Conservation (phyloP, 1,140 invertebrate genomes). For the Drosophila biarmipes region DNA sequence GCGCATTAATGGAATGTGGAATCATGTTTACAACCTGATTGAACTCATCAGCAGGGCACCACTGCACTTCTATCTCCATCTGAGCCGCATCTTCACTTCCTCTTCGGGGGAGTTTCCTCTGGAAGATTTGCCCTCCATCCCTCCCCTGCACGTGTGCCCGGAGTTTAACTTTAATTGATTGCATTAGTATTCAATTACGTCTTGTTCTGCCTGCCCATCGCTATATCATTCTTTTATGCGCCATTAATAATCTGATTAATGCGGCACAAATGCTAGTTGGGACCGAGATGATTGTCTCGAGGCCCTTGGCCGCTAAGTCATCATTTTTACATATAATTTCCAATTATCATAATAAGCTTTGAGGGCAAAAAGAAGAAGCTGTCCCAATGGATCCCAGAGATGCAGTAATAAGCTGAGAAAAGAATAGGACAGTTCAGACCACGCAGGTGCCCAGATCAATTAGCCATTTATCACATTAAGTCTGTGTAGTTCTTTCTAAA, state of each 20-base stretch:
- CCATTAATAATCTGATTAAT: constrained; percentile 67
- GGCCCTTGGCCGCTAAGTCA: constrained; percentile 26
- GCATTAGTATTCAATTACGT: constrained; percentile 73
- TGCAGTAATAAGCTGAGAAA: constrained; percentile 12
- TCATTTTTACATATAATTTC: constrained; percentile 52
- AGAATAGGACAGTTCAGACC: not conserved
- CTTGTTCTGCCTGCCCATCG: not conserved
- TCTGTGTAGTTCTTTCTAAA: not conserved
- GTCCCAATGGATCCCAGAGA: constrained; percentile 23
- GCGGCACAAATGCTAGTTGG: constrained; percentile 46
- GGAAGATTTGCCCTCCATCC: constrained; percentile 6
- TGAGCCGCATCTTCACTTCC: constrained; percentile 21
- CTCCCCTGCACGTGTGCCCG: constrained; percentile 47
- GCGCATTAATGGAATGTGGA: constrained; percentile 71
- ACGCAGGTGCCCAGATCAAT: constrained; percentile 16
- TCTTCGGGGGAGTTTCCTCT: not conserved
- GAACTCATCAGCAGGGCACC: constrained; percentile 69
- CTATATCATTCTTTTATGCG: constrained; percentile 25
- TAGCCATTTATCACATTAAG: not conserved
- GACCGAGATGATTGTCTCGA: constrained; percentile 22
- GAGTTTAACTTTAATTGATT: constrained; percentile 73
- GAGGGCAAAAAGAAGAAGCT: constrained; percentile 3
- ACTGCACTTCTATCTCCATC: constrained; percentile 3
- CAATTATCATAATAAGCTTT: constrained; percentile 65
- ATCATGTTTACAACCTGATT: constrained; percentile 82